phyloP scores from a whole-genome alignment of 2,797 vertebrate genomes.

The Rhinoraja longicauda region DNA sequence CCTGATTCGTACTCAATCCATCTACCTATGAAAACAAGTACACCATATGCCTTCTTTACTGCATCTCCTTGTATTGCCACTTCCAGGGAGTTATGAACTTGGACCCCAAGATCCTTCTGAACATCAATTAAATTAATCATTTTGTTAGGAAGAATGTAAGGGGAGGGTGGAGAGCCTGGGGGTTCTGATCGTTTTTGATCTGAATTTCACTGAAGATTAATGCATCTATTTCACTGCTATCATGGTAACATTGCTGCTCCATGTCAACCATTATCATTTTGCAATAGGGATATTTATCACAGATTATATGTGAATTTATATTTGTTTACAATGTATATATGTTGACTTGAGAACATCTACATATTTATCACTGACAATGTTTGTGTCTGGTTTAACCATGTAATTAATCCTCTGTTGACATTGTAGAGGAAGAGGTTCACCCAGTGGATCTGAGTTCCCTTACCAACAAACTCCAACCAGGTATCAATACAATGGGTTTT shows the following conservation, averaged over 20 bases:
- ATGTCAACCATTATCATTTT: neutral
- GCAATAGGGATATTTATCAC: neutral
- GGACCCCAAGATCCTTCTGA: too few relatives aligned
- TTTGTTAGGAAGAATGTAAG: too few relatives aligned
- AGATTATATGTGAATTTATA: neutral
- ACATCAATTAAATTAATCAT: too few relatives aligned
- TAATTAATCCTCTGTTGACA: neutral
- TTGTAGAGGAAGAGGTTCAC: slow-evolving; percentile 84
- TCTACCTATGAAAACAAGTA: too few relatives aligned
- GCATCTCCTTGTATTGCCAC: too few relatives aligned
- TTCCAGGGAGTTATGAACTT: too few relatives aligned
- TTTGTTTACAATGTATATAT: neutral
- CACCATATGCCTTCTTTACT: too few relatives aligned
- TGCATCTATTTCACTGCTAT: neutral
- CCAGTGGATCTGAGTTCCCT: slow-evolving; percentile 90
- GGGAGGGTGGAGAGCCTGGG: too few relatives aligned
- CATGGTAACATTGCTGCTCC: neutral
- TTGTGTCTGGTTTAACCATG: neutral
- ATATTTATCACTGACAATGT: neutral
- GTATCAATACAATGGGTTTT: slow-evolving; percentile 87
- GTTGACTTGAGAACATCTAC: neutral
- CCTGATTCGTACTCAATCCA: too few relatives aligned
- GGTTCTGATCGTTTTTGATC: too few relatives aligned
- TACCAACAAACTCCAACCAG: slow-evolving; percentile 87
- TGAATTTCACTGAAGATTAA: too few relatives aligned